These are phyloP conservation scores for Gobius niger DNA, from an alignment of 2,113 vertebrate genomes.

Conservation along the genomic window DNA sequence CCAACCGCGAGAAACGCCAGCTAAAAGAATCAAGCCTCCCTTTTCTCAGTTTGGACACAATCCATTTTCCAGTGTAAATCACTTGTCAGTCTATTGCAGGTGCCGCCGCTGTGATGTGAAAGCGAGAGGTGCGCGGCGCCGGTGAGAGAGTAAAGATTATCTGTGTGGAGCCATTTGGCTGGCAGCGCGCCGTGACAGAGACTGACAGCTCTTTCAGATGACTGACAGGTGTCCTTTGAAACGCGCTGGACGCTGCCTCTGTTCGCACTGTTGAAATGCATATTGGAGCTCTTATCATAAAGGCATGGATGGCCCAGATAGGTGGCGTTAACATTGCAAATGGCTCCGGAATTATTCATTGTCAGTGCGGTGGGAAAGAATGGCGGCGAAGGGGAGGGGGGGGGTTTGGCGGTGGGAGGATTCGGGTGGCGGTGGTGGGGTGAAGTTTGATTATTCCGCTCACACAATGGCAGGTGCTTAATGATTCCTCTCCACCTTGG, in stretches of 20 bases:
- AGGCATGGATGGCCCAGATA: constrained; percentile 99
- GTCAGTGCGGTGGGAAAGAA: constrained; percentile 83
- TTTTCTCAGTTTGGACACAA: constrained; percentile 83
- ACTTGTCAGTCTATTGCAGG: constrained; percentile 94
- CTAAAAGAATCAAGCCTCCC: constrained; percentile 83
- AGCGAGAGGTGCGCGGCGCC: constrained; percentile 73
- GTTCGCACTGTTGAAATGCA: constrained; percentile 99
- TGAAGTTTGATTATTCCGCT: constrained; percentile 99
- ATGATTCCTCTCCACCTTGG: constrained; percentile 97
- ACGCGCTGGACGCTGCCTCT: constrained; percentile 92
- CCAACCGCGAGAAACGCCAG: constrained; percentile 82
- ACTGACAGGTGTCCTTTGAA: constrained; percentile 99
- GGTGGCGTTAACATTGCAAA: constrained; percentile 99
- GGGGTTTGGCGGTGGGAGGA: constrained; percentile 27
- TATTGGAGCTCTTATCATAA: constrained; percentile 99
- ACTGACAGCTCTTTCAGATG: constrained; percentile 98
- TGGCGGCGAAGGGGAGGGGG: constrained; percentile 34
- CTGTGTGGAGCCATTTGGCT: constrained; percentile 91
- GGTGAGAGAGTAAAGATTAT: constrained; percentile 96
- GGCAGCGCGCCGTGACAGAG: constrained; percentile 85
- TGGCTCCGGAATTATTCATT: constrained; percentile 99
- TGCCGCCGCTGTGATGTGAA: constrained; percentile 89
- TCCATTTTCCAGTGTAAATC: constrained; percentile 93
- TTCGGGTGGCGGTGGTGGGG: constrained; percentile 31
- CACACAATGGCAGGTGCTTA: constrained; percentile 97